Base-by-base conservation (phyloP, 2,888 invertebrate species). In the Oscheius sp. region DNA sequence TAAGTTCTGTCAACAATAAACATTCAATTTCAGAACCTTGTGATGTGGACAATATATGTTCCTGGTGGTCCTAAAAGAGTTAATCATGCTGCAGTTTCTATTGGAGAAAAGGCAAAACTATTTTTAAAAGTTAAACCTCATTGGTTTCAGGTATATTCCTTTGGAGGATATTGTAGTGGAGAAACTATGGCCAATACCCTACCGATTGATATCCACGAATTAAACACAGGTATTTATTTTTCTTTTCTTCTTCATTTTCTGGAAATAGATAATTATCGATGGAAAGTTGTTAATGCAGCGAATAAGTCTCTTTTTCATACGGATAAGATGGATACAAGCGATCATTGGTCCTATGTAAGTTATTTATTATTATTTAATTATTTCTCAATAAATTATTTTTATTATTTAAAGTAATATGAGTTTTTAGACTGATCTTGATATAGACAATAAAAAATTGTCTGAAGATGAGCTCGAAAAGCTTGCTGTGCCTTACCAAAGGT, bases 101-200 rank as follows among this genome's bases (percentile, higher is more conserved):
- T 84, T 50, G 74, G 72, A 25, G 91, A 92, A 12, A 31, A 57
- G 17, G 69, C 70, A 29, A 50, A 31, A 23, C 5, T 12, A 15
- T 65, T 2, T 27, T 17, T 45, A 25, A 10, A n/a, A n/a, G n/a
- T n/a, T n/a, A n/a, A n/a, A n/a, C n/a, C n/a, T n/a, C n/a, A 25
- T 48, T 48, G 15, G 6, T 23, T 76, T 42, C 68, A 90, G 84
- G 92, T 96, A 76, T 95, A 92, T 88, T 93, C 93, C 0, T 95
- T 95, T 87, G 95, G 95, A 42, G 95, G 95, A 29, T 95, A 94
- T 87, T 94, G 93, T 86, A 93, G 93, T 0, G 92, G 92, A 10
- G 92, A 93, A 82, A 92, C 93, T 84, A 93, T 92, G 83, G 85
- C 86, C 25, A 82, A 80, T 15, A 39, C 65, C 87, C 90, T 91